Base-by-base conservation (phyloP, 2,888 invertebrate species). In the Cyaniris semiargus region DNA sequence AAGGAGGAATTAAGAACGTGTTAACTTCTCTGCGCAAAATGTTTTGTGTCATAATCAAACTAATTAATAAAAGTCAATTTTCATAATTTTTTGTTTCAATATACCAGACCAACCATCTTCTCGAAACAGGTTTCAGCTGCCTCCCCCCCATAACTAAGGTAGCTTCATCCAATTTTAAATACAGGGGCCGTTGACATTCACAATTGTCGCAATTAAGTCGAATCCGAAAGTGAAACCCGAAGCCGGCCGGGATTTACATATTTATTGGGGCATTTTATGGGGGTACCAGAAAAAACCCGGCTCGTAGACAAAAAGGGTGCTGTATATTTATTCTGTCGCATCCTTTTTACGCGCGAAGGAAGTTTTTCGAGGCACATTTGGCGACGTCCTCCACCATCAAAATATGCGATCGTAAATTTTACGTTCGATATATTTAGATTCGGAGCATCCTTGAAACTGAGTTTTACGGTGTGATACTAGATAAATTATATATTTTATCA, bases 251-350 rank as follows among this genome's bases (percentile, higher is more conserved):
- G 88, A 93, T 94, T 94, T 93, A 93, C 94, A 94, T 94, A 94
- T 94, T 94, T 94, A 94, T 94, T 94, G 93, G 94, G 91, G 91
- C 94, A 92, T 92, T 94, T 94, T 94, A 94, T 92, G 92, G 90
- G 90, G 84, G 90, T 89, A 89, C 83, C 88, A 87, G 87, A 91
- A 93, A 90, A 93, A 92, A 89, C 90, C 87, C 85, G 86, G 90
- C 89, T 87, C 88, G 90, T 92, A 92, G 92, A 93, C 93, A 91
- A 93, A 94, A 94, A 94, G 94, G 93, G 93, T 93, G 92, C 90
- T 90, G 93, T 94, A 91, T 94, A 94, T 94, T 94, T 94, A 94
- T 94, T 92, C 87, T 93, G 93, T 91, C 93, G 91, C 92, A 92
- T 93, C 93, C 92, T 91, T 94, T 94, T 94, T 93, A 92, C 90